These are phyloP conservation scores for Centropus unirufus DNA, from an alignment of 2,113 vertebrate genomes.

Conservation along the genomic window DNA sequence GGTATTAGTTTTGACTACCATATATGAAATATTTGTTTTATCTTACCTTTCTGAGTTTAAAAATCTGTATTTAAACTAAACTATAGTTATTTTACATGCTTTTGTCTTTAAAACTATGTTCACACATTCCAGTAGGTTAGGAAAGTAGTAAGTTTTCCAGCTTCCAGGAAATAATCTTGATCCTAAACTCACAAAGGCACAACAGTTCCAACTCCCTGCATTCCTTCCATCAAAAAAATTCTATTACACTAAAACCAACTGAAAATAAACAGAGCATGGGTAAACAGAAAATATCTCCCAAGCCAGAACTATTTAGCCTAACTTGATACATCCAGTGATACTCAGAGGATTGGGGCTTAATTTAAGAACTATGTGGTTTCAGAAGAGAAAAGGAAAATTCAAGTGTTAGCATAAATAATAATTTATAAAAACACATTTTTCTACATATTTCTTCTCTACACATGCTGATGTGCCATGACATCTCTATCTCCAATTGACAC, in stretches of 20 bases:
- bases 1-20: background rate
- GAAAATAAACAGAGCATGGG: background rate
- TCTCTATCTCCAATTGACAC: conserved; percentile 75
- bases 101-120: background rate
- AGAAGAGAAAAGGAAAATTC: background rate
- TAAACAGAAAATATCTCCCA: background rate
- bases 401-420: background rate
- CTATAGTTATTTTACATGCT: background rate
- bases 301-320: background rate
- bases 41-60: background rate
- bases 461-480: conserved; percentile 39
- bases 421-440: conserved; percentile 44
- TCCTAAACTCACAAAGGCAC: background rate
- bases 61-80: background rate
- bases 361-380: background rate
- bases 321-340: background rate
- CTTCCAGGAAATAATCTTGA: background rate
- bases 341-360: background rate
- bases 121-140: background rate
- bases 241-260: background rate
- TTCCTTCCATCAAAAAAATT: background rate
- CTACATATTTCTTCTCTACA: conserved; percentile 40
- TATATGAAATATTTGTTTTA: background rate
- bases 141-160: background rate
- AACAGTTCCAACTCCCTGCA: background rate